Percentiles rank a stretch among this genome's conserved stretches.
Conservation (phyloP, 1,140 invertebrate genomes). For the Drosophila takahashii region DNA sequence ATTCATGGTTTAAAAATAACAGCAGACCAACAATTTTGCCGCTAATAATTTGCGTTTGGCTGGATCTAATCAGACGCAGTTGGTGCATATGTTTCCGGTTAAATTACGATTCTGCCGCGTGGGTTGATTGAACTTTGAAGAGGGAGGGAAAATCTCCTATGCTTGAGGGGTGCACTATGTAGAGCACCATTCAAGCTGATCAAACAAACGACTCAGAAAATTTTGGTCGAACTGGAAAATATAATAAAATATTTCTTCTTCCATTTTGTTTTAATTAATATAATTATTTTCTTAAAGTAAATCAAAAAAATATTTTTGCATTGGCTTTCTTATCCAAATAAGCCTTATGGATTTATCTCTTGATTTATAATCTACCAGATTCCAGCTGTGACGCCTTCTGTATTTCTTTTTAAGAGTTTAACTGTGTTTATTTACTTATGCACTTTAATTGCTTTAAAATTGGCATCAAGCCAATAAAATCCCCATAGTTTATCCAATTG, state of each 20-base stretch:
- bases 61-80: constrained; percentile 60
- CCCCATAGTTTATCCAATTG: neutral
- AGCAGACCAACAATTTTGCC: constrained; percentile 37
- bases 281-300: too few species aligned
- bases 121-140: constrained; percentile 67
- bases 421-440: constrained; percentile 5
- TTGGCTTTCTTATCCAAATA: neutral
- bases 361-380: neutral
- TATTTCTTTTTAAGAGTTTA: neutral
- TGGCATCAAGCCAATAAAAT: constrained; percentile 13
- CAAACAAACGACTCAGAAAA: constrained; percentile 13
- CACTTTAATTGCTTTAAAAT: constrained; percentile 5
- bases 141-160: constrained; percentile 7
- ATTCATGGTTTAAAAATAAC: constrained; percentile 67
- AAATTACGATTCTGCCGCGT: constrained; percentile 26
- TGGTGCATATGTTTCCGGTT: constrained; percentile 72
- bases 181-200: constrained; percentile 27
- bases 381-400: neutral
- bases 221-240: neutral
- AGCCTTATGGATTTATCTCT: neutral
- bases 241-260: too few species aligned
- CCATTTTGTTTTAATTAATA: too few species aligned
- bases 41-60: constrained; percentile 71
- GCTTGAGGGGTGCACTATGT: constrained; percentile 12
- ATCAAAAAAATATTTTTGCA: neutral